phyloP scores from a whole-genome alignment of 2,888 invertebrate genomes.

The Morpho deidamia region DNA sequence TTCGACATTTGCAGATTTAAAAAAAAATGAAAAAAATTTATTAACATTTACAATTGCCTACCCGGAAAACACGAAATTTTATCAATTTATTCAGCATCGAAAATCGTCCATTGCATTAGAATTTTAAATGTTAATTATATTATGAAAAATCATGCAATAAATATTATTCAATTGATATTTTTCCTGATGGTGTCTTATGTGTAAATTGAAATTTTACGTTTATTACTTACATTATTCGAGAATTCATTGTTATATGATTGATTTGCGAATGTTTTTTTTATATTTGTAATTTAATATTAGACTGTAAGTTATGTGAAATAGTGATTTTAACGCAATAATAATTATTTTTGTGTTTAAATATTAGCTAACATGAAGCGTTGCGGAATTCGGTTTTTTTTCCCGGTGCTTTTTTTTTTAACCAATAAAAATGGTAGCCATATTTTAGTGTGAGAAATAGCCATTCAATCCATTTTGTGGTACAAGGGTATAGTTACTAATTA shows the following conservation, averaged over 20 bases:
- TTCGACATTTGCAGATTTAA: too few relatives aligned
- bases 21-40: too few relatives aligned
- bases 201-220: constrained; percentile 48
- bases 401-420: constrained; percentile 27
- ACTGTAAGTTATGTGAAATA: constrained; percentile 32
- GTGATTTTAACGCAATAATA: constrained; percentile 49
- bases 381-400: constrained; percentile 27
- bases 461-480: constrained; percentile 14
- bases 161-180: constrained; percentile 63
- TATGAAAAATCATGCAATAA: constrained; percentile 63
- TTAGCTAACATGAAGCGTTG: constrained; percentile 19
- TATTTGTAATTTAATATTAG: constrained; percentile 55
- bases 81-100: constrained; percentile 29
- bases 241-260: constrained; percentile 58
- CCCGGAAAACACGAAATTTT: background rate
- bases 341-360: constrained; percentile 21
- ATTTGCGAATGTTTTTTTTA: constrained; percentile 44
- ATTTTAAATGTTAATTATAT: constrained; percentile 55
- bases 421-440: constrained; percentile 20
- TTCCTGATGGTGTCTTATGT: constrained; percentile 52
- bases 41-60: background rate
- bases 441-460: constrained; percentile 14
- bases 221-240: constrained; percentile 50
- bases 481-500: constrained; percentile 18
- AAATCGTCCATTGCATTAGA: constrained; percentile 65